Evolutionary conservation across 2,888 invertebrate genomes (phyloP).

Genomic region (Leucoma salicis): DNA sequence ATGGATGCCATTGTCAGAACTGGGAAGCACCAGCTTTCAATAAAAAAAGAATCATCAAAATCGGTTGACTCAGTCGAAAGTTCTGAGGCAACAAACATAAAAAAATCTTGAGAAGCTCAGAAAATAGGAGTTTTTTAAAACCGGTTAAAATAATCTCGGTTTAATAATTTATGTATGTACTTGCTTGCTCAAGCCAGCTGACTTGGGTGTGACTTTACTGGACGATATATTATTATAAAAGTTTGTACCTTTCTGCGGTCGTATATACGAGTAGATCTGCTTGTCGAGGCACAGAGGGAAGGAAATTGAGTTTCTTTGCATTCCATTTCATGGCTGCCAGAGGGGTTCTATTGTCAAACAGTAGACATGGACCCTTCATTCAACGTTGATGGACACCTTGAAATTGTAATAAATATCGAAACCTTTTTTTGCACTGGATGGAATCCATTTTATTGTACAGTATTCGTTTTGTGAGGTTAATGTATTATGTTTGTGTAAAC

Average conservation of each 20-base stretch:
- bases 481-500: not conserved
- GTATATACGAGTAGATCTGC: constrained; percentile 42
- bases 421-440: constrained; percentile 10
- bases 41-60: no score
- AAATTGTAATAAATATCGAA: constrained; percentile 34
- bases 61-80: no score
- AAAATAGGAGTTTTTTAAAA: no score
- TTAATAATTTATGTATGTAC: constrained; percentile 44
- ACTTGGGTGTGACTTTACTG: constrained; percentile 28
- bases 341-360: constrained; percentile 40
- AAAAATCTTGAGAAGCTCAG: no score
- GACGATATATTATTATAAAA: constrained; percentile 48
- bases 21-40: no score
- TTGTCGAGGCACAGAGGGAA: constrained; percentile 38
- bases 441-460: not conserved
- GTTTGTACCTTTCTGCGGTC: constrained; percentile 50
- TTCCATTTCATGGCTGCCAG: constrained; percentile 51
- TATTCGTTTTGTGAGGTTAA: constrained; percentile 10
- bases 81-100: no score
- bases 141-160: no score
- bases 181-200: constrained; percentile 28
- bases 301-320: constrained; percentile 65
- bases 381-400: constrained; percentile 33
- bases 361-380: constrained; percentile 25
- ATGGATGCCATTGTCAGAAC: no score